Evolutionary conservation across 2,797 vertebrate species (phyloP).

Genomic region (Hippopotamyrus pictus): DNA sequence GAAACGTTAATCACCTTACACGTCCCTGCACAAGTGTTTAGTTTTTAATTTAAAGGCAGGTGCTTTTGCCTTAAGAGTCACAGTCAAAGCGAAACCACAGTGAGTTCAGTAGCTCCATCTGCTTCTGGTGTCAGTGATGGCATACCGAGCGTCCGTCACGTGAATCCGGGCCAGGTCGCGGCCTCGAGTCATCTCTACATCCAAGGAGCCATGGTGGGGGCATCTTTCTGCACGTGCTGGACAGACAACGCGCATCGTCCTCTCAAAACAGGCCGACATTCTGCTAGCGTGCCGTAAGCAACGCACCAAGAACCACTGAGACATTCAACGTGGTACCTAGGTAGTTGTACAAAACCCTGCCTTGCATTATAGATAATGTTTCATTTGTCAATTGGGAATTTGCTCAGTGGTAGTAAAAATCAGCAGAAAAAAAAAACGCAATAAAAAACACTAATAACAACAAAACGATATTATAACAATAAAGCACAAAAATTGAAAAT

Average conservation of each 20-base stretch:
- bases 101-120: not conserved
- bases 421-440: not conserved
- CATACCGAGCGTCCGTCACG: not conserved
- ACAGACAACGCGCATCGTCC: not conserved
- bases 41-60: not conserved
- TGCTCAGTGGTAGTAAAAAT: not conserved
- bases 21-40: not conserved
- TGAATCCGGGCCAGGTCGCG: not conserved
- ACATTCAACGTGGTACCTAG: not conserved
- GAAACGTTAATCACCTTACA: not conserved
- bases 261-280: not conserved
- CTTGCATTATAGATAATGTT: not conserved
- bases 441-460: not conserved
- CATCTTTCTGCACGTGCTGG: slow-evolving; percentile 73
- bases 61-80: not conserved
- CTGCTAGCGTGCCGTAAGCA: not conserved
- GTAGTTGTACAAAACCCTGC: not conserved
- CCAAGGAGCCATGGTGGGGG: slow-evolving; percentile 62
- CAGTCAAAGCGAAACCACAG: not conserved
- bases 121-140: not conserved
- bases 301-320: not conserved
- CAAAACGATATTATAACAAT: not conserved
- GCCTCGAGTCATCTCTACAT: slow-evolving; percentile 54
- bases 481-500: not conserved
- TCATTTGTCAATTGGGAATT: not conserved